Evolutionary conservation across 2,888 invertebrate genomes (phyloP).

Genomic region (Ochropacha duplaris): DNA sequence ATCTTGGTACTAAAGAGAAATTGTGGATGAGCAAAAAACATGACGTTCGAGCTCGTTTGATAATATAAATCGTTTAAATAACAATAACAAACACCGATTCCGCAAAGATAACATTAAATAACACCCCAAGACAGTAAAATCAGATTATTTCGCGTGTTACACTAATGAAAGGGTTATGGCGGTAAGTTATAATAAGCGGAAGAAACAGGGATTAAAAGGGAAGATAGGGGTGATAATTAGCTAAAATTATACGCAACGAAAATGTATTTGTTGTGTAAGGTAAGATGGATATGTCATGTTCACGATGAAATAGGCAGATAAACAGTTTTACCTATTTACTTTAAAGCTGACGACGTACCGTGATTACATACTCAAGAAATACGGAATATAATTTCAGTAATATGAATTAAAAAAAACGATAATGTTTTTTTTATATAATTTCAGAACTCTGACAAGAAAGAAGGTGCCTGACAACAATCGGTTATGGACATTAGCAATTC

Average conservation of each 20-base stretch:
- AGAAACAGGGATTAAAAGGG: conserved; percentile 1
- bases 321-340: not conserved
- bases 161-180: conserved; percentile 3
- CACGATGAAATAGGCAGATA: not conserved
- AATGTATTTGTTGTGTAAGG: conserved; percentile 3
- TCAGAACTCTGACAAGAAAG: no score
- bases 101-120: not conserved
- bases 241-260: not conserved
- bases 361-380: no score
- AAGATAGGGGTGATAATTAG: conserved; percentile 3
- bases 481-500: no score
- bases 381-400: no score
- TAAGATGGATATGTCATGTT: not conserved
- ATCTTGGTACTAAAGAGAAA: no score
- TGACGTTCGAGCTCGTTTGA: no score
- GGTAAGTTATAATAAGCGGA: conserved; percentile 3
- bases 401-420: no score
- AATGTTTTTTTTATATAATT: no score
- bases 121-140: not conserved
- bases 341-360: not conserved
- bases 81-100: not conserved
- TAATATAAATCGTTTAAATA: no score
- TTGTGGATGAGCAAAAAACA: no score
- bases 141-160: conserved; percentile 2
- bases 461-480: no score